A percentile compares a stretch with the other conserved stretches of the same genome.
Conservation (phyloP, 2,888 invertebrate species). For the Agrochola lota region DNA sequence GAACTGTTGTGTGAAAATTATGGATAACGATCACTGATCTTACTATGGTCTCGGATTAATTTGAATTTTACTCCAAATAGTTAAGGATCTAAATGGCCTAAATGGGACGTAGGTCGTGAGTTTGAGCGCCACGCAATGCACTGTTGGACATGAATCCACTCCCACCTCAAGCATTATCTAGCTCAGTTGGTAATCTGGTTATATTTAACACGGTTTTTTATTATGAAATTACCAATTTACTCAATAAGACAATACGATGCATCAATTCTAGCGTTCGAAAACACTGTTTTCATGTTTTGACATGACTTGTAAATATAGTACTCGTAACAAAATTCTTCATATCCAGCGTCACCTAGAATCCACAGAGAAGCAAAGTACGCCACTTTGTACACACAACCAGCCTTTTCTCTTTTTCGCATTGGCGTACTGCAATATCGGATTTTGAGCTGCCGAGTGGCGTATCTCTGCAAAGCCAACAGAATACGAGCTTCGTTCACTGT, state of each 20-base stretch:
- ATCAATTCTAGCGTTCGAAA: background rate
- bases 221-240: background rate
- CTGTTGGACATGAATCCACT: background rate
- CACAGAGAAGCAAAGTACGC: background rate
- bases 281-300: background rate
- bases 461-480: conserved; percentile 49
- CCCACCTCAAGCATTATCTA: background rate
- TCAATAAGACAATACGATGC: background rate
- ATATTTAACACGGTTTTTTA: too few relatives aligned
- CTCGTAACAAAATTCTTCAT: background rate
- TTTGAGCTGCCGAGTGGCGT: conserved; percentile 44
- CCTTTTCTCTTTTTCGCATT: conserved; percentile 30
- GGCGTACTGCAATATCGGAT: conserved; percentile 52
- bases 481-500: conserved; percentile 50
- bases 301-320: background rate
- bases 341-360: background rate
- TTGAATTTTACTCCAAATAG: background rate
- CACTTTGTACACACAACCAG: conserved; percentile 17
- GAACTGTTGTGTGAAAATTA: conserved; percentile 25
- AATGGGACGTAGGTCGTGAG: background rate
- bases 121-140: background rate
- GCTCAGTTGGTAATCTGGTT: too few relatives aligned
- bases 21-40: background rate
- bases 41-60: background rate
- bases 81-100: too few relatives aligned